Evolutionary conservation across 2,797 vertebrate genomes (phyloP), one percentile per base, ranked within the genome.

Genomic region (Cryptoprocta ferox): DNA sequence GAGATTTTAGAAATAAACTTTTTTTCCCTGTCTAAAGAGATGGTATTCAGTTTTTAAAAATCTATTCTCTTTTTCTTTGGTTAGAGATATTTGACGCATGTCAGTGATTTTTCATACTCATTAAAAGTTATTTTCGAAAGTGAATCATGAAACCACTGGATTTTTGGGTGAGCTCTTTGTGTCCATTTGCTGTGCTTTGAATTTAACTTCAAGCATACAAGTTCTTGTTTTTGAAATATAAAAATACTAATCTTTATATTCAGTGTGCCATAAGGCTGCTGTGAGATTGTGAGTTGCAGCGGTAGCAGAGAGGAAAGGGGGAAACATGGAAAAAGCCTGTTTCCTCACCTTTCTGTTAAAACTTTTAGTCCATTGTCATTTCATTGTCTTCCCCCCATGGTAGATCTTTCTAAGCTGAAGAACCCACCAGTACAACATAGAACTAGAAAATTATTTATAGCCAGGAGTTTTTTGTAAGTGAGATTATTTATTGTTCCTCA

Each of bases 1-100:
- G 87, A 73, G 80, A 75, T 65, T 94, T 91, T 61, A 96, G 61
- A 85, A 96, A 71, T 76, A 89, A 75, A 94, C 13, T 32, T 97
- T 85, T 39, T 28, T 75, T 71, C 73, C 66, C 26, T 78, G 12
- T 45, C 56, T 48, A 66, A 61, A 92, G 50, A 88, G 73, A 21
- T 94, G 6, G 24, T 53, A 68, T 78, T 73, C 50, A 35, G 32
- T 50, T 3, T n/a, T 39, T 30, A 61, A 42, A 39, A 76, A 45
- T 35, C 71, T 65, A 7, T 92, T 48, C 65, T 61, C 10, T 89
- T 96, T 81, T 90, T 80, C 53, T 92, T 93, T 89, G 91, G 94
- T 63, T 71, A 78, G 26, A 85, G 63, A 75, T 45, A 79, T 85
- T 86, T 92, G 73, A 84, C 73, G 94, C 65, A 5, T 32, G 61